Percentiles rank a stretch among this genome's conserved stretches.
phyloP scores from a whole-genome alignment of 2,888 invertebrate species.

The Dryocosmus kuriphilus region DNA sequence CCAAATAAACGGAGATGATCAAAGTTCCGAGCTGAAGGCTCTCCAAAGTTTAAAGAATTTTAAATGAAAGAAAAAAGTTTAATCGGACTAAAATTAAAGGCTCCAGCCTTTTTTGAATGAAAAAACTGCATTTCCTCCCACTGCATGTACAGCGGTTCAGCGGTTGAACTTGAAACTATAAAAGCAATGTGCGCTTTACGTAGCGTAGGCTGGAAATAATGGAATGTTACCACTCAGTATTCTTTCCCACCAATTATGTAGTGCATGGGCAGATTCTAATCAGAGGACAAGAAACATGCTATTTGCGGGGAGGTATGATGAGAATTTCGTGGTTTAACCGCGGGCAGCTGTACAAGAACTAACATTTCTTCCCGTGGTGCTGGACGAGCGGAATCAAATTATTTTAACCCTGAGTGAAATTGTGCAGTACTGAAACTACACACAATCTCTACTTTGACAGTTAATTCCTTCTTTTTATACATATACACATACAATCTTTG shows the following conservation, averaged over 20 bases:
- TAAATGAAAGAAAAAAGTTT: too few relatives aligned
- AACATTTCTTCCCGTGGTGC: not conserved
- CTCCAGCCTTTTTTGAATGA: too few relatives aligned
- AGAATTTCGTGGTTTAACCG: not conserved
- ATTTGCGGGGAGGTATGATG: not conserved
- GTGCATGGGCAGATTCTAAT: not conserved
- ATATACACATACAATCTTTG: too few relatives aligned
- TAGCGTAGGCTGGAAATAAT: not conserved
- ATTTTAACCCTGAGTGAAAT: not conserved
- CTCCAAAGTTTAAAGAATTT: too few relatives aligned
- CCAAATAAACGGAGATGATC: too few relatives aligned
- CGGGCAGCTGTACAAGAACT: not conserved
- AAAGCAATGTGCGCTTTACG: constrained; percentile 21
- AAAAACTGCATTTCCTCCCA: too few relatives aligned
- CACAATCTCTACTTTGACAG: too few relatives aligned
- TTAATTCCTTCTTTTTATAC: too few relatives aligned
- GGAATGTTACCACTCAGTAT: not conserved
- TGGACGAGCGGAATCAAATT: not conserved
- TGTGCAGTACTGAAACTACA: too few relatives aligned
- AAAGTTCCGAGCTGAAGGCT: too few relatives aligned
- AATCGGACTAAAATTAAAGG: too few relatives aligned
- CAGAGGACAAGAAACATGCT: not conserved
- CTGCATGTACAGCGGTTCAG: too few relatives aligned
- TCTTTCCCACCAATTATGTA: constrained; percentile 33
- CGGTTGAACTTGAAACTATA: constrained; percentile 8